phyloP scores from a whole-genome alignment of 2,113 vertebrate genomes.

The Panthera tigris region DNA sequence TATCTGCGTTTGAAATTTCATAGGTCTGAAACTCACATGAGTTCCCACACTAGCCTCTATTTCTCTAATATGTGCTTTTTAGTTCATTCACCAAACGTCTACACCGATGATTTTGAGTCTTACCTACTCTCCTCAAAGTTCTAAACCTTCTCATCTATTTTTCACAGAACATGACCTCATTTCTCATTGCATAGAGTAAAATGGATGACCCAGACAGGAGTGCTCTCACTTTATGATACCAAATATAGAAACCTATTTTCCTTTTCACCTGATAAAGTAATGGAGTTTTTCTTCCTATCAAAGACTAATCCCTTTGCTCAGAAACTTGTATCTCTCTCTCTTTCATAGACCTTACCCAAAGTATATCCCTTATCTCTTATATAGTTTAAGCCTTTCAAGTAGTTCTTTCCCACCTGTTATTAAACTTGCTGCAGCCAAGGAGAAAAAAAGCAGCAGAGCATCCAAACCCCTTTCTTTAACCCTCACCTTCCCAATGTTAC shows the following conservation, averaged over 20 bases:
- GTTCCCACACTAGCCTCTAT: too few relatives aligned
- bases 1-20: background rate
- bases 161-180: slow-evolving; percentile 35
- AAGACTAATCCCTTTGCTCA: slow-evolving; percentile 62
- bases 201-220: background rate
- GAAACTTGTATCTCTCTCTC: background rate
- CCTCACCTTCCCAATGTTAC: background rate
- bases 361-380: slow-evolving; percentile 4
- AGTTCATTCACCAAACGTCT: background rate
- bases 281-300: slow-evolving; percentile 34
- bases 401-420: background rate
- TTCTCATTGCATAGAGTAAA: slow-evolving; percentile 8
- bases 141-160: slow-evolving; percentile 44
- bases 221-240: slow-evolving; percentile 18
- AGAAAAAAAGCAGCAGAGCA: background rate
- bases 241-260: slow-evolving; percentile 69
- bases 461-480: background rate
- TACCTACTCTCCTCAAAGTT: background rate
- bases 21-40: background rate
- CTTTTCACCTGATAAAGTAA: slow-evolving; percentile 42
- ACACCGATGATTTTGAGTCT: background rate
- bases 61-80: background rate
- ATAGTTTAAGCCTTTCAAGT: background rate
- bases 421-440: background rate
- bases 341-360: slow-evolving; percentile 13